A percentile compares a stretch with the other conserved stretches of the same genome.
phyloP scores from a whole-genome alignment of 2,113 vertebrate genomes.

The Camelus dromedarius region DNA sequence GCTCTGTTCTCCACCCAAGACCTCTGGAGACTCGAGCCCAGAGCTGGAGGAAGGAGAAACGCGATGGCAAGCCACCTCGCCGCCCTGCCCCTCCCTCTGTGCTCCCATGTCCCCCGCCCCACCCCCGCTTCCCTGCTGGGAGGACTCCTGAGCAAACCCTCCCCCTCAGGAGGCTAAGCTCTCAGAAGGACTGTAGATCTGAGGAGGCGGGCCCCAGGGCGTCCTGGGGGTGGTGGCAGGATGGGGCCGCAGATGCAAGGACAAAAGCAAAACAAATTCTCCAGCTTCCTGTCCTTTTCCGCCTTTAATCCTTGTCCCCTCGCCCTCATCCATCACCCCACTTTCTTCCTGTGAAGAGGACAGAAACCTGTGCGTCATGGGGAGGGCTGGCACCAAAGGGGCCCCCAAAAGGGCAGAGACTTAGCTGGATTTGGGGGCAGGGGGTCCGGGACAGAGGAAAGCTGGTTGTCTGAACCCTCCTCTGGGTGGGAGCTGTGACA shows the following conservation, averaged over 20 bases:
- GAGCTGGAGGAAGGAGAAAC: background rate
- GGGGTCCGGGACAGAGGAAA: background rate
- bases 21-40: background rate
- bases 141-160: background rate
- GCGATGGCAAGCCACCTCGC: background rate
- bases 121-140: background rate
- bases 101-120: rapidly evolving
- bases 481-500: background rate
- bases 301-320: background rate
- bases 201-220: rapidly evolving
- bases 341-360: background rate
- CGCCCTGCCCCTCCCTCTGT: background rate
- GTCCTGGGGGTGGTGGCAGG: background rate
- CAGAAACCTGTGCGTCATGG: background rate
- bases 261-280: background rate
- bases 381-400: background rate
- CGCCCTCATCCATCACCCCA: background rate
- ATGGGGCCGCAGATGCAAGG: background rate
- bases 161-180: background rate
- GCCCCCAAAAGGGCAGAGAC: background rate
- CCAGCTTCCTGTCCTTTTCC: background rate
- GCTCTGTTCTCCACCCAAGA: background rate
- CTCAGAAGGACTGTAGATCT: background rate
- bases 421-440: background rate
- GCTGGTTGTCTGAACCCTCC: background rate